A percentile compares a stretch with the other conserved stretches of the same genome.
phyloP scores from a whole-genome alignment of 2,113 vertebrate genomes.

The Odontesthes bonariensis region DNA sequence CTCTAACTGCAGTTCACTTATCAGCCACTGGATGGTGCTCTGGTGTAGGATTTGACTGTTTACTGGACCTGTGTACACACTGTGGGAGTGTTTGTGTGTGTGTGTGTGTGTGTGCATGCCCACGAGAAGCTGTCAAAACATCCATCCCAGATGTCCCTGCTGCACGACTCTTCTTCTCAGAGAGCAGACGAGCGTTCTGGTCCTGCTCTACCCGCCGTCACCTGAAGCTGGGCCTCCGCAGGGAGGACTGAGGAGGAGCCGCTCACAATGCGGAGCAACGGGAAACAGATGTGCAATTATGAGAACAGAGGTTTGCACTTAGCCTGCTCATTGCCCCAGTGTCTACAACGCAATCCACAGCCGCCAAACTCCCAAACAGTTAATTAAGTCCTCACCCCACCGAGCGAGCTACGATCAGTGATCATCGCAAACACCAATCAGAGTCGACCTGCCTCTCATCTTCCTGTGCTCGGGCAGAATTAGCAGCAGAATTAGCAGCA shows the following conservation, averaged over 20 bases:
- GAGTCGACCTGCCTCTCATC: constrained; percentile 46
- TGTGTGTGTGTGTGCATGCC: constrained; percentile 14
- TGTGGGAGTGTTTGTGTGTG: constrained; percentile 10
- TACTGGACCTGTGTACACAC: neutral
- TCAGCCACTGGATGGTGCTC: constrained; percentile 67
- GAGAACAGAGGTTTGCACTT: constrained; percentile 80
- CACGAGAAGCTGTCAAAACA: constrained; percentile 64
- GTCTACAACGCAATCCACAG: constrained; percentile 57
- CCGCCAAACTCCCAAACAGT: constrained; percentile 64
- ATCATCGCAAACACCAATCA: constrained; percentile 53
- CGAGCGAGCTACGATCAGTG: constrained; percentile 45
- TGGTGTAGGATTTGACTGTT: constrained; percentile 58
- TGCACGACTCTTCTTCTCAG: constrained; percentile 52
- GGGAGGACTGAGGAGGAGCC: constrained; percentile 65
- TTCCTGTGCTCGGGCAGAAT: constrained; percentile 22
- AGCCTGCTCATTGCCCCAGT: constrained; percentile 66
- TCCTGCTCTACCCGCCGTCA: constrained; percentile 65
- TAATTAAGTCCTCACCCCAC: constrained; percentile 76
- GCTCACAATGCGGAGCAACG: constrained; percentile 71
- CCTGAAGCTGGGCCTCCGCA: constrained; percentile 57
- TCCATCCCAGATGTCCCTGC: constrained; percentile 56
- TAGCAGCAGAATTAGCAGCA: constrained; percentile 51
- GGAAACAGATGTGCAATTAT: constrained; percentile 82
- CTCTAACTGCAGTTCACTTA: neutral
- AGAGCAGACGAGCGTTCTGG: constrained; percentile 54